Percentiles rank a stretch among this genome's conserved stretches.
Conservation (phyloP, 1,140 invertebrate species). For the Bicyclus anynana region DNA sequence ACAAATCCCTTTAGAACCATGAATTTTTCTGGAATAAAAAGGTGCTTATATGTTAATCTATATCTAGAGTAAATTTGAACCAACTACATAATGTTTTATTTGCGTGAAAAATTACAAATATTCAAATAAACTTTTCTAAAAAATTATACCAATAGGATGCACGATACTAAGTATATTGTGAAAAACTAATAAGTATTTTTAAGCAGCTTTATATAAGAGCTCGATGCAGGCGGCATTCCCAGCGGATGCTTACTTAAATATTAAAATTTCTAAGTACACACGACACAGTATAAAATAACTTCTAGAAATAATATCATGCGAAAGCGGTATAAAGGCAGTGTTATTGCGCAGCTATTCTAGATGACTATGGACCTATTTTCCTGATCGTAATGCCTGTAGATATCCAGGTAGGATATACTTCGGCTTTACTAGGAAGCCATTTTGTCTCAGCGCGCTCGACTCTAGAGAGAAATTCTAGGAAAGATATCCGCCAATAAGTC, state of each 20-base stretch:
- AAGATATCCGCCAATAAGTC: slow-evolving; percentile 18
- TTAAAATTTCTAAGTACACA: neutral
- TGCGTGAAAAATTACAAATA: no score
- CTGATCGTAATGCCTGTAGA: neutral
- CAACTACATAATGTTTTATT: no score
- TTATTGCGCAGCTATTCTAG: neutral
- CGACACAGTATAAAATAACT: neutral
- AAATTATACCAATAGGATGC: neutral
- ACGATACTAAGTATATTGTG: no score
- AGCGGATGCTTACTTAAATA: neutral
- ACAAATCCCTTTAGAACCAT: no score
- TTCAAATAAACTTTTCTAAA: no score
- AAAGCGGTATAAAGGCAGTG: neutral
- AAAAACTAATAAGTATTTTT: neutral
- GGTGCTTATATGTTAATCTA: no score
- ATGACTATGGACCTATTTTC: neutral
- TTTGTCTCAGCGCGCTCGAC: slow-evolving; percentile 1
- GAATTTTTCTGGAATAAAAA: no score
- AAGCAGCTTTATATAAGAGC: neutral
- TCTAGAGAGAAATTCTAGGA: slow-evolving; percentile 23
- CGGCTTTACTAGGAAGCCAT: slow-evolving; percentile 4
- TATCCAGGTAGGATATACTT: neutral
- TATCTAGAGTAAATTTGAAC: no score
- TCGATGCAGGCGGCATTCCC: neutral
- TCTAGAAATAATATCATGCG: neutral